Conservation (phyloP, 2,888 invertebrate species). For the Eucera pruinosa region DNA sequence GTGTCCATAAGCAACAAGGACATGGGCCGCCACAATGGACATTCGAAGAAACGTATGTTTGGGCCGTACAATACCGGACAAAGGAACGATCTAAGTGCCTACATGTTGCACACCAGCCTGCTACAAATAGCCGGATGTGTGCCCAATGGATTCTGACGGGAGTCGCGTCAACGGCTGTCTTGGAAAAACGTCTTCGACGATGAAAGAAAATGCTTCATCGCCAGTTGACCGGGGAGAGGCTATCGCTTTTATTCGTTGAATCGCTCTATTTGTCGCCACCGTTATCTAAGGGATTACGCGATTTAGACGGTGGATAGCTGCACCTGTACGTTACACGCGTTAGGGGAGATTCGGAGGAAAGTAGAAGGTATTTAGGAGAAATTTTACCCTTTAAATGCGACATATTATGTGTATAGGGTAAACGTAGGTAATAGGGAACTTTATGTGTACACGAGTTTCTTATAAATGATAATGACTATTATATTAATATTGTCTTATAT, state of each 20-base stretch:
- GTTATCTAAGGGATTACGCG: constrained; percentile 18
- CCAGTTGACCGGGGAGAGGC: constrained; percentile 23
- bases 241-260: constrained; percentile 36
- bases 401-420: background rate
- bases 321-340: constrained; percentile 7
- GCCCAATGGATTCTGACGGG: constrained; percentile 68
- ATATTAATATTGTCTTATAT: no score
- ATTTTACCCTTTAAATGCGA: background rate
- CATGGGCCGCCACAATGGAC: constrained; percentile 68
- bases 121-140: constrained; percentile 76
- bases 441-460: no score
- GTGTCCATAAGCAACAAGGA: constrained; percentile 64
- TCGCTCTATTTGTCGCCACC: constrained; percentile 11
- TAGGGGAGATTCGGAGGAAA: background rate
- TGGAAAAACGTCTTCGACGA: constrained; percentile 37
- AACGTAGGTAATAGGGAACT: no score
- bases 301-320: background rate
- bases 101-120: constrained; percentile 71
- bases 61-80: constrained; percentile 69
- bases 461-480: no score
- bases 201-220: constrained; percentile 34
- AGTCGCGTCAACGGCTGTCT: constrained; percentile 47
- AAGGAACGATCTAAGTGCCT: constrained; percentile 75
- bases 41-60: constrained; percentile 75
- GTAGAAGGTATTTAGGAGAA: background rate